Percentiles rank a stretch among this genome's conserved stretches.
These are phyloP conservation scores for Atherix ibis DNA, from an alignment of 2,888 invertebrate species.

Conservation along the genomic window DNA sequence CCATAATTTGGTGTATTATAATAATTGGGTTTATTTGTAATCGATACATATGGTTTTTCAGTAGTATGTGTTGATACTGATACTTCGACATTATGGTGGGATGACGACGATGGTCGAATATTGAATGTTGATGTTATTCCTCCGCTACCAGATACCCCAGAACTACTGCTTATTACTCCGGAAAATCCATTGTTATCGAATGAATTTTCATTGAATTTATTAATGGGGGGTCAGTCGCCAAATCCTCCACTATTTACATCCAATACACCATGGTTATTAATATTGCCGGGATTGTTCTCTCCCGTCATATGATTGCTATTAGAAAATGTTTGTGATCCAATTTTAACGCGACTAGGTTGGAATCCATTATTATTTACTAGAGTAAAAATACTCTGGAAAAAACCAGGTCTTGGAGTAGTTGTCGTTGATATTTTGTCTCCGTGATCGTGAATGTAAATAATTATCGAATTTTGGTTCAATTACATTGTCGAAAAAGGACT, in stretches of 20 bases:
- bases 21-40: background rate
- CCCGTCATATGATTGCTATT: no score
- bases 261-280: no score
- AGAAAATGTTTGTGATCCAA: no score
- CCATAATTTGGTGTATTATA: background rate
- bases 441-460: constrained; percentile 26
- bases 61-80: constrained; percentile 1
- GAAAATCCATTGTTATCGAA: no score
- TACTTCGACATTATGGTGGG: background rate
- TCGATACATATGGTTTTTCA: constrained; percentile 1
- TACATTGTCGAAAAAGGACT: constrained; percentile 4
- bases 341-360: no score
- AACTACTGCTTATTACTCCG: no score
- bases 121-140: no score
- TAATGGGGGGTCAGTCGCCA: no score
- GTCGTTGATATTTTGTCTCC: constrained; percentile 15
- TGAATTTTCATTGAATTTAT: no score
- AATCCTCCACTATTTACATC: no score
- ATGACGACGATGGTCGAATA: constrained; percentile 4
- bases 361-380: constrained; percentile 14
- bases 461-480: constrained; percentile 22
- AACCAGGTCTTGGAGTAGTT: constrained; percentile 18
- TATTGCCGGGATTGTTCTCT: no score
- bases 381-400: constrained; percentile 23
- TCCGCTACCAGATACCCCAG: no score